Base-by-base conservation (phyloP, 2,888 invertebrate species). In the Drosophila mettleri region DNA sequence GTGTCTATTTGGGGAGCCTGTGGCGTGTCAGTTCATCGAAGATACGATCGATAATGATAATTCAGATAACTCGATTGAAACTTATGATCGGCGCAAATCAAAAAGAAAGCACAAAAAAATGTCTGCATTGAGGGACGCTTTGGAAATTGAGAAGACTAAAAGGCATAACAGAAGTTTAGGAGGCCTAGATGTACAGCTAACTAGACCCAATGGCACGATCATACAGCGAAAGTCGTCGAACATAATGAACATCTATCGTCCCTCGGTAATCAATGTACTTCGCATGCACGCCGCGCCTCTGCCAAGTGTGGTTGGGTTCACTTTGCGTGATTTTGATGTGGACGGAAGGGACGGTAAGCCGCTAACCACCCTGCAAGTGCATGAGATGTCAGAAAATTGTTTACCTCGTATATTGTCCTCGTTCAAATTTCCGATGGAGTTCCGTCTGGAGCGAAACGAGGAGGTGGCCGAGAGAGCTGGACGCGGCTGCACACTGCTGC, bases 341-440 rank as follows among this genome's bases (percentile, higher is more conserved):
- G 31, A 22, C 0, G 16, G 20, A 0, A 27, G 27, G 20, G 16
- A 0, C 10, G 24, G 0, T 0, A 24, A 24, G 0, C 52, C 80
- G 0, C 41, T 78, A 1, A 70, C 55, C n/a, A 16, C 14, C 0
- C 16, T 7, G 6, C 41, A 85, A 29, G 57, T 78, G 1, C 29
- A 69, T 0, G 46, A 70, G 0, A 16, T 90, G 2, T 48, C 73
- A n/a, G 55, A 64, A 1, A 63, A 86, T 54, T 80, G 80, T 18
- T 0, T 91, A 9, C 91, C 91, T 0, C 82, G 85, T 0, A 60
- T 90, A 0, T 62, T 91, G 12, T 91, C 91, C 1, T 90, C 91
- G 1, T 89, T 89, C 24, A 88, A 89, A 61, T 90, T 91, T 18
- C 89, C 90, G 0, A 34, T 69, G 3, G 90, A 90, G 31, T 72